phyloP scores from a whole-genome alignment of 2,797 vertebrate genomes.

The Diceros bicornis region DNA sequence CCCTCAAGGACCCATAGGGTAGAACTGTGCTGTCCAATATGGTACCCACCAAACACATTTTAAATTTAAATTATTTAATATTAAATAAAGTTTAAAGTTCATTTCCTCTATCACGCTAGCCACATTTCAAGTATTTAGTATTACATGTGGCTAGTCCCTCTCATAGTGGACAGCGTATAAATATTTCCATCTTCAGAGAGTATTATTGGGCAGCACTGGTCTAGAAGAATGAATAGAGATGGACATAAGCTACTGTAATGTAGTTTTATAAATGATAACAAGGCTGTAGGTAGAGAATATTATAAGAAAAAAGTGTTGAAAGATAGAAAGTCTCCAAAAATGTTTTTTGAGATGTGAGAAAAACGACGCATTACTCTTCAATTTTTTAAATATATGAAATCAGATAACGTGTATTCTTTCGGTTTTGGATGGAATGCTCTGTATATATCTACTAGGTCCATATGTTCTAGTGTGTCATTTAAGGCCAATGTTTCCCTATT shows the following conservation, averaged over 20 bases:
- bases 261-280: background rate
- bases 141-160: background rate
- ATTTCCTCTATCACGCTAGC: background rate
- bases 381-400: background rate
- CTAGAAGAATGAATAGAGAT: background rate
- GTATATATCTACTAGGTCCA: too few species aligned
- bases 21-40: background rate
- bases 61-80: conserved; percentile 6
- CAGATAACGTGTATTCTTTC: too few species aligned
- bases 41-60: background rate
- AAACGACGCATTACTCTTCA: background rate
- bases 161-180: background rate
- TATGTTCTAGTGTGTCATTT: too few species aligned
- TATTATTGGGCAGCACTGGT: background rate
- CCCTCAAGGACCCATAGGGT: background rate
- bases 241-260: background rate
- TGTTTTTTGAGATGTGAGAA: background rate
- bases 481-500: too few species aligned
- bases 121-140: background rate
- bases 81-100: background rate
- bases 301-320: background rate
- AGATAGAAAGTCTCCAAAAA: background rate
- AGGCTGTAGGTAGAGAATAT: background rate
- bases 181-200: background rate
- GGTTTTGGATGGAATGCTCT: too few species aligned